These are phyloP conservation scores for Ceratotherium simum DNA, from an alignment of 2,113 vertebrate genomes.

Conservation along the genomic window DNA sequence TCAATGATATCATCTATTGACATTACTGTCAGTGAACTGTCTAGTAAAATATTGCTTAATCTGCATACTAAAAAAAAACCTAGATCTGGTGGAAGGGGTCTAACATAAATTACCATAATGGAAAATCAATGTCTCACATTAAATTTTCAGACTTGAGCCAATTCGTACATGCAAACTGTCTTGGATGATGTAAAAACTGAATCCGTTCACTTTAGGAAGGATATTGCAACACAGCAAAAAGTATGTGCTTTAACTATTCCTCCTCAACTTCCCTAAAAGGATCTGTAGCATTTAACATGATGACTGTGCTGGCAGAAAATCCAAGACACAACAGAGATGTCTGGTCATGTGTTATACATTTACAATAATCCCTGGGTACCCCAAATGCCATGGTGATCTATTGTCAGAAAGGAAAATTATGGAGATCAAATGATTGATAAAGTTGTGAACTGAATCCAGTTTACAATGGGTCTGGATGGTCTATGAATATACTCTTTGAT, in stretches of 20 bases:
- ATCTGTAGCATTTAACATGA: background rate
- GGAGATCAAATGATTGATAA: background rate
- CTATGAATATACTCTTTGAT: background rate
- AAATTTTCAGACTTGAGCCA: background rate
- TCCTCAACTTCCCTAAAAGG: background rate
- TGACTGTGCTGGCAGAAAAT: background rate
- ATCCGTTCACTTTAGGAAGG: background rate
- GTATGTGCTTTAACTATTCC: background rate
- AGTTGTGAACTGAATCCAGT: background rate
- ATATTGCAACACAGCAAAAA: background rate
- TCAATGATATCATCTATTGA: background rate
- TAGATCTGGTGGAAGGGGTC: background rate
- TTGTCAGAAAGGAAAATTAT: background rate
- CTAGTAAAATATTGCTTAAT: background rate
- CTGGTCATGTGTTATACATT: background rate
- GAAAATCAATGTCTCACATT: background rate
- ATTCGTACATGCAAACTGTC: background rate
- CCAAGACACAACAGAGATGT: background rate
- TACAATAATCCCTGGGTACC: background rate
- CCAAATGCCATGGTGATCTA: background rate
- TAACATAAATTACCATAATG: background rate
- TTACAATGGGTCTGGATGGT: background rate
- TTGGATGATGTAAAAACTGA: background rate
- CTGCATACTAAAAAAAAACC: background rate
- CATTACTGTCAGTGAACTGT: background rate